Evolutionary conservation across 2,888 invertebrate species (phyloP).

Genomic region (Eupithecia subumbrata): DNA sequence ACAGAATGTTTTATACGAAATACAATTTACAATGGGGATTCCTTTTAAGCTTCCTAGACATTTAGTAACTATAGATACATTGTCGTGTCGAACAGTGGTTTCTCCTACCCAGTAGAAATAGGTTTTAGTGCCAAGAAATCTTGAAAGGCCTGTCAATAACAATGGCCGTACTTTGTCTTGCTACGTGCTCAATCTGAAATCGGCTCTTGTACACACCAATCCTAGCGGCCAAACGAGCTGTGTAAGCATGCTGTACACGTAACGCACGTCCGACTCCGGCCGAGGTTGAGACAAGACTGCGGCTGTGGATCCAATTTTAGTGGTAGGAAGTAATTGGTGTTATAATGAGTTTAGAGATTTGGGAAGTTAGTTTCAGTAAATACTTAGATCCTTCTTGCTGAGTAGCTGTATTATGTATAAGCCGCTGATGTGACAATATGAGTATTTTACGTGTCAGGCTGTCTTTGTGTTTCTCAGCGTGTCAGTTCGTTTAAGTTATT

Average conservation of each 20-base stretch:
- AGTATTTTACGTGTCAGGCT: background rate
- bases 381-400: background rate
- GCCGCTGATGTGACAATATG: background rate
- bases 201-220: constrained; percentile 62
- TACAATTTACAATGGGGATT: no score
- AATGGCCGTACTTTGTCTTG: constrained; percentile 62
- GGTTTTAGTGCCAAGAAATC: constrained; percentile 51
- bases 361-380: constrained; percentile 15
- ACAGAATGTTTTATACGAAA: background rate
- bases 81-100: background rate
- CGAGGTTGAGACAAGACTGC: constrained; percentile 46
- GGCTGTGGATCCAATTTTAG: constrained; percentile 43
- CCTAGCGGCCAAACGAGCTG: constrained; percentile 63
- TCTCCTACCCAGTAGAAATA: background rate
- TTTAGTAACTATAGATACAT: background rate
- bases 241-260: constrained; percentile 66
- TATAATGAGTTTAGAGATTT: constrained; percentile 40
- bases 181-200: constrained; percentile 67
- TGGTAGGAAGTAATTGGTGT: constrained; percentile 40
- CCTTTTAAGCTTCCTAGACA: background rate
- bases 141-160: constrained; percentile 54
- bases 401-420: background rate
- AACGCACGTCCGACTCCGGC: constrained; percentile 53
- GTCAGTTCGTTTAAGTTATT: background rate
- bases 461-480: background rate